phyloP scores from a whole-genome alignment of 2,888 invertebrate species.

The Drosophila siamana region DNA sequence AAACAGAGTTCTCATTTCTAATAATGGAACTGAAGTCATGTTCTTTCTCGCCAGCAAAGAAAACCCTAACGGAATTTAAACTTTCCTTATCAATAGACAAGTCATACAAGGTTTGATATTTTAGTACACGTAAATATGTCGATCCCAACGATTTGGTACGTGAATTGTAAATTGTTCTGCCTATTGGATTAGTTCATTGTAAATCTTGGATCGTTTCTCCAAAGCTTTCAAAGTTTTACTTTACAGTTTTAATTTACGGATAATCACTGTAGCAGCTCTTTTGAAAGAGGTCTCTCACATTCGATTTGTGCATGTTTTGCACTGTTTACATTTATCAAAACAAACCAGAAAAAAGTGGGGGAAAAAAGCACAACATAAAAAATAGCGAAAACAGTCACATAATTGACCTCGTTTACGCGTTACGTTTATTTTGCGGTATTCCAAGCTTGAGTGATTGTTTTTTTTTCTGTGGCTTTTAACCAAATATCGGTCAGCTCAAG shows the following conservation, averaged over 20 bases:
- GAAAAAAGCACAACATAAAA: slow-evolving; percentile 4
- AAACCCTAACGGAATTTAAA: neutral
- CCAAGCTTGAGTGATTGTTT: slow-evolving; percentile 36
- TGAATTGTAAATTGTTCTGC: no score
- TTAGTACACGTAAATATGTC: neutral
- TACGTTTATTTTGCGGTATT: slow-evolving; percentile 43
- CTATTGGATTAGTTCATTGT: neutral
- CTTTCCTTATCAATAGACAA: slow-evolving; percentile 3
- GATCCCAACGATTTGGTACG: neutral
- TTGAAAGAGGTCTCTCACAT: neutral
- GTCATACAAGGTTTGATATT: slow-evolving; percentile 1
- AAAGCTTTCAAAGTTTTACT: neutral
- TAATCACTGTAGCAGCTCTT: slow-evolving; percentile 1
- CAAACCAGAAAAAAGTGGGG: slow-evolving; percentile 23
- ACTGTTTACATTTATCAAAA: slow-evolving; percentile 48
- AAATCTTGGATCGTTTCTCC: neutral
- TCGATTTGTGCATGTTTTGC: slow-evolving; percentile 49
- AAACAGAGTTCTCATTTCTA: slow-evolving; percentile 35
- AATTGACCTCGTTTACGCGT: slow-evolving; percentile 67
- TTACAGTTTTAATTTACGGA: neutral
- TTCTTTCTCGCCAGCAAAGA: neutral
- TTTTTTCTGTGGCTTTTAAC: slow-evolving; percentile 24
- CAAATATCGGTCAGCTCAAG: slow-evolving; percentile 55
- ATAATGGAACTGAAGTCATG: slow-evolving; percentile 18
- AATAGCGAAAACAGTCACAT: slow-evolving; percentile 54